Evolutionary conservation across 2,888 invertebrate species (phyloP).

Genomic region (Smittia aterrima): DNA sequence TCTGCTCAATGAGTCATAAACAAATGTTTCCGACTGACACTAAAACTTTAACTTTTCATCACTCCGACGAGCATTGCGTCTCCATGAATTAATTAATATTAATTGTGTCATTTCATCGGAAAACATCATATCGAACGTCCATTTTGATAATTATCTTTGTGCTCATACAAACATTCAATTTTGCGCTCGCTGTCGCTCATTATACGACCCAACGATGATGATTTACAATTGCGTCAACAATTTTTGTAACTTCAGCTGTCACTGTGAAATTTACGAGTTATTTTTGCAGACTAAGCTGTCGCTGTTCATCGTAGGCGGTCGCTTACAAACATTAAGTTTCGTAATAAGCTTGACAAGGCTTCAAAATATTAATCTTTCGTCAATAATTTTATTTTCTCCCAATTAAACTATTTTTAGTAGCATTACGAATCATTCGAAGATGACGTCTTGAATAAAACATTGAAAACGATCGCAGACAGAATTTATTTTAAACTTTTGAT

Average conservation of each 20-base stretch:
- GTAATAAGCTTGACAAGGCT: background rate
- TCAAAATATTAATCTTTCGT: slow-evolving; percentile 31
- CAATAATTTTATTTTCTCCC: too few relatives aligned
- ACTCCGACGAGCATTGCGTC: background rate
- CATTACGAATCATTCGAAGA: slow-evolving; percentile 34
- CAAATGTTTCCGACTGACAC: background rate
- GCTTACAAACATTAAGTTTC: background rate
- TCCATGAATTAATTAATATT: slow-evolving; percentile 39
- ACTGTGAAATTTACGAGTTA: background rate
- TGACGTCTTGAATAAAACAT: slow-evolving; percentile 20
- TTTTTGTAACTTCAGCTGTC: slow-evolving; percentile 14
- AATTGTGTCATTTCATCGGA: slow-evolving; percentile 20
- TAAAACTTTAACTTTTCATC: background rate
- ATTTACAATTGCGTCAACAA: slow-evolving; percentile 11
- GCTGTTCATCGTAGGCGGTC: background rate
- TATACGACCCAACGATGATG: background rate
- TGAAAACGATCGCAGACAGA: background rate
- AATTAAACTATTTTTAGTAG: background rate
- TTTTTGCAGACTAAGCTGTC: background rate
- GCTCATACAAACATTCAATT: background rate
- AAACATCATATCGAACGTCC: background rate
- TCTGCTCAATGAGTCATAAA: too few relatives aligned
- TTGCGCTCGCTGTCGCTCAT: background rate
- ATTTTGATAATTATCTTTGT: slow-evolving; percentile 26
- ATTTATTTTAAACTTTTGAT: too few relatives aligned